Evolutionary conservation across 2,797 vertebrate species (phyloP).

Genomic region (Sebastes minor): DNA sequence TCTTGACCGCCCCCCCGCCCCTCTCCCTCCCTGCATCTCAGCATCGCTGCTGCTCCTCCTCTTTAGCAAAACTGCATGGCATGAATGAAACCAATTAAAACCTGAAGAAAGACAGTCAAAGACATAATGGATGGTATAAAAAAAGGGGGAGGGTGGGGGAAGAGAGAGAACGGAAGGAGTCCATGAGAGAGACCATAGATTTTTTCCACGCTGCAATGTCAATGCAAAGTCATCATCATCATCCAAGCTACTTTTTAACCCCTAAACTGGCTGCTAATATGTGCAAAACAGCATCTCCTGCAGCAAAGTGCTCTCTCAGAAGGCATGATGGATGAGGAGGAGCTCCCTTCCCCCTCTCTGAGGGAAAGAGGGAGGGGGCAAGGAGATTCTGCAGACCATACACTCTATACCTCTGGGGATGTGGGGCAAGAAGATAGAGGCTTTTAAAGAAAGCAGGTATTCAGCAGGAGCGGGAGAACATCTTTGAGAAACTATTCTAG

Average conservation of each 20-base stretch:
- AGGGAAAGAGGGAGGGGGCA: slow-evolving; percentile 30
- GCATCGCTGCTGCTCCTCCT: slow-evolving; percentile 68
- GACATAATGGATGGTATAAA: slow-evolving; percentile 41
- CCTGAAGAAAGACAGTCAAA: slow-evolving; percentile 51
- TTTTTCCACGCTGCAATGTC: slow-evolving; percentile 29
- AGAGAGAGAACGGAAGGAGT: slow-evolving; percentile 2
- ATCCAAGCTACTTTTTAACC: slow-evolving; percentile 27
- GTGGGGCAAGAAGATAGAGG: slow-evolving; percentile 44
- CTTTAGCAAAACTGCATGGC: slow-evolving; percentile 82
- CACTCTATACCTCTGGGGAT: slow-evolving; percentile 63
- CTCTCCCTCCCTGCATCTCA: slow-evolving; percentile 53
- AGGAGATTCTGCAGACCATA: slow-evolving; percentile 48
- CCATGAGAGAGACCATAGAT: slow-evolving; percentile 11
- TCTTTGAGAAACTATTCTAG: slow-evolving; percentile 59
- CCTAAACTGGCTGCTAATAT: slow-evolving; percentile 41
- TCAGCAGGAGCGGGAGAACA: slow-evolving; percentile 56
- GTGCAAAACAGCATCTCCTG: slow-evolving; percentile 47
- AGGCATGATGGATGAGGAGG: slow-evolving; percentile 40
- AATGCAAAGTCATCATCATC: slow-evolving; percentile 41
- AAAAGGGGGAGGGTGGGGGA: background rate
- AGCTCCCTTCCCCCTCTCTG: slow-evolving; percentile 24
- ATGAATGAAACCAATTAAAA: slow-evolving; percentile 74
- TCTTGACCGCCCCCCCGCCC: background rate
- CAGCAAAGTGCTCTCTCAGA: slow-evolving; percentile 35
- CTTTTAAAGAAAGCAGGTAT: slow-evolving; percentile 41